phyloP scores from a whole-genome alignment of 2,113 vertebrate species.

The Condylura cristata region DNA sequence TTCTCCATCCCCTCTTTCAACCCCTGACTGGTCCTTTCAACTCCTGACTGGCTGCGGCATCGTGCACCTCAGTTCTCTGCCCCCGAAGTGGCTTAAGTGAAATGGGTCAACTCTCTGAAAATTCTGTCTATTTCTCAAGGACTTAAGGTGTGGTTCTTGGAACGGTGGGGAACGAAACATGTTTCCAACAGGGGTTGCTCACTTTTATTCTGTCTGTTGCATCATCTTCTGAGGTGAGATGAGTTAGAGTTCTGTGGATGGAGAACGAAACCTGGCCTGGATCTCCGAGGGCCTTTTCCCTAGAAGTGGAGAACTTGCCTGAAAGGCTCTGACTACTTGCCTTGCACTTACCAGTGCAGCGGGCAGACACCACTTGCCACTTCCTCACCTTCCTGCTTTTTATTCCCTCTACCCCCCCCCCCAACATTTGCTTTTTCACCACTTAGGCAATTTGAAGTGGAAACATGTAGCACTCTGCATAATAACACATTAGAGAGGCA shows the following conservation, averaged over 20 bases:
- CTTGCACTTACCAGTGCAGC: too few relatives aligned
- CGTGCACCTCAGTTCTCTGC: not conserved
- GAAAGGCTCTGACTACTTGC: not conserved
- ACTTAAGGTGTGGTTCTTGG: not conserved
- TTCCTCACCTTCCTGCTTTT: not conserved
- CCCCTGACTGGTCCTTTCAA: not conserved
- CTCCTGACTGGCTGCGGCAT: too few relatives aligned
- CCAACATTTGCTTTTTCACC: not conserved
- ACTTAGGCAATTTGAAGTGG: not conserved
- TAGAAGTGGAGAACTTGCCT: not conserved
- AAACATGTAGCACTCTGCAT: not conserved
- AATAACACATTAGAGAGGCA: constrained; percentile 6
- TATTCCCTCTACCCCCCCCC: not conserved
- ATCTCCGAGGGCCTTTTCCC: not conserved
- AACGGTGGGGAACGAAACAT: not conserved
- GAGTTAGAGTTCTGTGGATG: not conserved
- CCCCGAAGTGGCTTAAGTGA: not conserved
- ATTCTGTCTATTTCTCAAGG: not conserved
- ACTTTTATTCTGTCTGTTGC: not conserved
- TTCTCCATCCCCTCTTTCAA: rapidly evolving
- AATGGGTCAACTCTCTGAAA: not conserved
- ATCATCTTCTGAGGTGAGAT: not conserved
- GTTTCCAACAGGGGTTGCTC: not conserved
- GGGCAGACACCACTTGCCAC: too few relatives aligned
- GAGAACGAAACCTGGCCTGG: not conserved